Evolutionary conservation across 2,888 invertebrate species (phyloP).

Genomic region (Phlogophora meticulosa): DNA sequence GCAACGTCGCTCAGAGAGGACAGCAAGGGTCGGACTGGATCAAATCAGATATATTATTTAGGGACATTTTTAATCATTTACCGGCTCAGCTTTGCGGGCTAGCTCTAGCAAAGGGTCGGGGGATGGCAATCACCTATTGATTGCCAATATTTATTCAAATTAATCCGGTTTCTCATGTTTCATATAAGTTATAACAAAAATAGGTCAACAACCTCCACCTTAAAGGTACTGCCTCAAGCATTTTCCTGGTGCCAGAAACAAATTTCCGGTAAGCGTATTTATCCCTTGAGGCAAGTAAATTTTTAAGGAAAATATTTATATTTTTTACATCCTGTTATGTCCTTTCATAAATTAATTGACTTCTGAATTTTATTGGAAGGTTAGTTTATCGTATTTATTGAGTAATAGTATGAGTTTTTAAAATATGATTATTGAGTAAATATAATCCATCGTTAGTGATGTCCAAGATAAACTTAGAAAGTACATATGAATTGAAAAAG

Average conservation of each 20-base stretch:
- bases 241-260: slow-evolving; percentile 16
- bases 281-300: slow-evolving; percentile 5
- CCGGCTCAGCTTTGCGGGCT: no score
- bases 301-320: slow-evolving; percentile 30
- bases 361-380: background rate
- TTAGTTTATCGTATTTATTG: background rate
- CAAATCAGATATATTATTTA: no score
- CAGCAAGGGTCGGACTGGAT: no score
- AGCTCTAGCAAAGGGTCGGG: no score
- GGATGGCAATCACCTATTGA: no score
- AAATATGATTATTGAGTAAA: background rate
- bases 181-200: background rate
- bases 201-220: background rate
- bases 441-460: background rate
- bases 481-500: no score
- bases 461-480: no score
- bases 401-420: background rate
- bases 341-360: slow-evolving; percentile 20
- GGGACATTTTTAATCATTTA: no score
- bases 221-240: background rate
- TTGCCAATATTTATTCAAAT: no score
- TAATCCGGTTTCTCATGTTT: no score
- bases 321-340: slow-evolving; percentile 6
- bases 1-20: no score
- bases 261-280: slow-evolving; percentile 33